These are phyloP conservation scores for Strix uralensis DNA, from an alignment of 2,113 vertebrate genomes.

Conservation along the genomic window DNA sequence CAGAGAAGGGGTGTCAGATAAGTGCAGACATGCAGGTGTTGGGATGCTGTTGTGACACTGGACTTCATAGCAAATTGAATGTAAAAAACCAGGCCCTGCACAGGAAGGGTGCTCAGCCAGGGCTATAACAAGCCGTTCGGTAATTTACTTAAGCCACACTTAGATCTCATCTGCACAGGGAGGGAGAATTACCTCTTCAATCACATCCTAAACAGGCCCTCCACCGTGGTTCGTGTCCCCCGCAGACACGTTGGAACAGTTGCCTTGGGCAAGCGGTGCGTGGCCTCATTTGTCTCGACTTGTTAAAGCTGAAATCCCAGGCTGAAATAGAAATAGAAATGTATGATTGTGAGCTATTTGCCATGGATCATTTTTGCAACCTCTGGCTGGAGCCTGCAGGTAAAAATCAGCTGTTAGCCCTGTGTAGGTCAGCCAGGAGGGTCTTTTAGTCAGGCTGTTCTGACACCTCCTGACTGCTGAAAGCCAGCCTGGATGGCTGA, in stretches of 20 bases:
- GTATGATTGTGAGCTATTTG: not conserved
- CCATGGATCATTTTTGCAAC: not conserved
- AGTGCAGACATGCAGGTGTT: not conserved
- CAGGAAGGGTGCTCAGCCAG: slow-evolving; percentile 31
- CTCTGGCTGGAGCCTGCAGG: not conserved
- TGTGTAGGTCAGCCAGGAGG: not conserved
- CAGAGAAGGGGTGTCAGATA: not conserved
- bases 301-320: not conserved
- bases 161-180: slow-evolving; percentile 14
- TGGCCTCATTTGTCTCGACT: not conserved
- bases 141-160: slow-evolving; percentile 48
- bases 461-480: not conserved
- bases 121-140: slow-evolving; percentile 30
- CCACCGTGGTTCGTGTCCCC: not conserved
- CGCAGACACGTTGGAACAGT: not conserved
- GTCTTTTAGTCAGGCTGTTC: not conserved
- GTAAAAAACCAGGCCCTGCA: not conserved
- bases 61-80: slow-evolving; percentile 25
- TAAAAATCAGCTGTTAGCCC: not conserved
- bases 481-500: not conserved
- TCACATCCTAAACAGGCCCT: slow-evolving; percentile 27
- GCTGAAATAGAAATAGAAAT: not conserved
- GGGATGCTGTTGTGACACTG: not conserved
- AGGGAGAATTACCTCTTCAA: slow-evolving; percentile 53
- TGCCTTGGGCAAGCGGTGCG: not conserved